Conservation (phyloP, 2,797 vertebrate genomes). For the Sebastes vulpes region DNA sequence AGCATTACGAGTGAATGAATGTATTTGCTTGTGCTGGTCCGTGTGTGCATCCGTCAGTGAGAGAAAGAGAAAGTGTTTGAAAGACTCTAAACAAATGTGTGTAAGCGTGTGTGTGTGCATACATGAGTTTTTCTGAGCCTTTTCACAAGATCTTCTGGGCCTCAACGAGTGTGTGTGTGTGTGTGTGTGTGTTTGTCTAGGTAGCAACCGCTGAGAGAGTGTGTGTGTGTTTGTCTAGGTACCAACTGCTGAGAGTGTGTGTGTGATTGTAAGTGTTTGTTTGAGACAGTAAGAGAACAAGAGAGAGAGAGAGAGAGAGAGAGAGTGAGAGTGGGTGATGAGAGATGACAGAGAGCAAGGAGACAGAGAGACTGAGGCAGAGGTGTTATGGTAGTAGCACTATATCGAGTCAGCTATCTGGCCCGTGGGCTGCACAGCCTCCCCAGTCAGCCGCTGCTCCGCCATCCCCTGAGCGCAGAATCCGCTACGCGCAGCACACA, state of each 20-base stretch:
- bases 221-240: conserved; percentile 67
- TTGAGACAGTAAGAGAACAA: background rate
- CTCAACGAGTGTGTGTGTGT: conserved; percentile 24
- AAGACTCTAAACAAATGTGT: conserved; percentile 28
- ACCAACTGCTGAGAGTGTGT: conserved; percentile 5
- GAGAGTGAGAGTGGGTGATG: background rate
- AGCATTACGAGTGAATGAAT: background rate
- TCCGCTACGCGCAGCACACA: conserved; percentile 5
- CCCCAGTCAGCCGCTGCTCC: conserved; percentile 25
- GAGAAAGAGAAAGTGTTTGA: conserved; percentile 1
- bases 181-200: conserved; percentile 47
- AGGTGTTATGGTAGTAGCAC: conserved; percentile 55
- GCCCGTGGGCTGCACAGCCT: conserved; percentile 57
- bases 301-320: conserved; percentile 8
- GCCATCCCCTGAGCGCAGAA: conserved; percentile 44
- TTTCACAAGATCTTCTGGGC: conserved; percentile 52
- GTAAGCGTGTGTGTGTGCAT: conserved; percentile 19
- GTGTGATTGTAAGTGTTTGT: conserved; percentile 54
- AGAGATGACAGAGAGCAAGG: conserved; percentile 11
- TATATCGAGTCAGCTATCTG: conserved; percentile 57
- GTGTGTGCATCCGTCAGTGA: background rate
- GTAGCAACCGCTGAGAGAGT: conserved; percentile 28
- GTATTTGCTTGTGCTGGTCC: background rate
- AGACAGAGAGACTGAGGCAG: conserved; percentile 19
- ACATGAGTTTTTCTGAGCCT: conserved; percentile 35